Percentiles rank a stretch among this genome's conserved stretches.
Evolutionary conservation across 2,797 vertebrate species (phyloP).

Genomic region (Sorex maritimensis): DNA sequence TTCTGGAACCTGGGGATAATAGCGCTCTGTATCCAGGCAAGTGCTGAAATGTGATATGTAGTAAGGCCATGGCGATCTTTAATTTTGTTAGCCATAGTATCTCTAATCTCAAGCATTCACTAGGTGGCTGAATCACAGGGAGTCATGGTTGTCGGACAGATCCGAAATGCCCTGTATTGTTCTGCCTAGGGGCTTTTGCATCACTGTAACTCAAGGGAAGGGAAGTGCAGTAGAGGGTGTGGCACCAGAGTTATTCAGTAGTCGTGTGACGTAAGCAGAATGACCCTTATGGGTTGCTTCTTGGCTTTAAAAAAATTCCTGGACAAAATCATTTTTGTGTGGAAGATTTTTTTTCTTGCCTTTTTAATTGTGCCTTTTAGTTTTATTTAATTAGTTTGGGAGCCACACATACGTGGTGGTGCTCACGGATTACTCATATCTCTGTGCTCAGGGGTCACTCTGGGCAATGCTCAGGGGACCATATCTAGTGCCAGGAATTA

Average conservation of each 20-base stretch:
- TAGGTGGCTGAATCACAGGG: not conserved
- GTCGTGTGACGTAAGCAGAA: not conserved
- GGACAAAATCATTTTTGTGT: constrained; percentile 36
- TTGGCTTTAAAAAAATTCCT: not conserved
- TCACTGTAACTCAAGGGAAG: not conserved
- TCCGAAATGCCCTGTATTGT: not conserved
- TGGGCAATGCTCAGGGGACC: too few species aligned
- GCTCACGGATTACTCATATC: too few species aligned
- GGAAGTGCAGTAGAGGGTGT: not conserved
- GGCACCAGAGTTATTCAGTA: not conserved
- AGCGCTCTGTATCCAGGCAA: not conserved
- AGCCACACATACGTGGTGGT: too few species aligned
- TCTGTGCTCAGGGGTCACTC: too few species aligned
- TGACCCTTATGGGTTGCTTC: not conserved
- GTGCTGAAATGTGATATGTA: not conserved
- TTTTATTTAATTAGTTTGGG: too few species aligned
- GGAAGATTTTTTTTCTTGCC: not conserved
- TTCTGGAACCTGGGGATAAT: not conserved
- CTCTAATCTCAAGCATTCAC: not conserved
- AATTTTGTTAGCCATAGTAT: not conserved
- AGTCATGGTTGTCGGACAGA: not conserved
- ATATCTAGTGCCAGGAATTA: too few species aligned
- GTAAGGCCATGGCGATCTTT: not conserved
- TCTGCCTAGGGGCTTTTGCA: not conserved
- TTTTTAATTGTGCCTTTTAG: too few species aligned